Percentiles rank a stretch among this genome's conserved stretches.
Evolutionary conservation across 1,140 invertebrate genomes (phyloP).

Genomic region (Drosophila pruinosa): DNA sequence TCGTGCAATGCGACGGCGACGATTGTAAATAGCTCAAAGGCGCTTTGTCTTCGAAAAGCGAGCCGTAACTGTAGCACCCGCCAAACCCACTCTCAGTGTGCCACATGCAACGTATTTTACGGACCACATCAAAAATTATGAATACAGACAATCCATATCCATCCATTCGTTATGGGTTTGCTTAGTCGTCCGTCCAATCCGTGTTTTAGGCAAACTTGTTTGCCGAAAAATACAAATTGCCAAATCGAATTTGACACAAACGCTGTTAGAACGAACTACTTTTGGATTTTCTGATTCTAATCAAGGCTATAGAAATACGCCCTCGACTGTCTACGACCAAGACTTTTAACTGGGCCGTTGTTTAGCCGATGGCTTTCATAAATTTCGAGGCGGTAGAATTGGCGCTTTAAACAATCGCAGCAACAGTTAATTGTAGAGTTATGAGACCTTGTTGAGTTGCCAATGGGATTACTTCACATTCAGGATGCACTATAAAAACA

Average conservation of each 20-base stretch:
- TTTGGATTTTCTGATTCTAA: conserved; percentile 21
- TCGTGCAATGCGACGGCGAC: conserved; percentile 18
- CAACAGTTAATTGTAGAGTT: background rate
- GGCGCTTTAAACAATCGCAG: conserved; percentile 12
- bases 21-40: conserved; percentile 45
- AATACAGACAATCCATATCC: conserved; percentile 16
- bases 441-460: background rate
- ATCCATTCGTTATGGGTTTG: conserved; percentile 24
- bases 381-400: conserved; percentile 32
- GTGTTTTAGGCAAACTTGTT: background rate
- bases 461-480: background rate
- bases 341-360: conserved; percentile 23
- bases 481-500: background rate
- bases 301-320: conserved; percentile 27
- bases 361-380: background rate
- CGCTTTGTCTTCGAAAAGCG: conserved; percentile 30
- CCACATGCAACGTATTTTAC: conserved; percentile 19
- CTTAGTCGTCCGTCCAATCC: background rate
- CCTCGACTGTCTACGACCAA: conserved; percentile 23
- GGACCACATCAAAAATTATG: conserved; percentile 45
- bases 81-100: background rate
- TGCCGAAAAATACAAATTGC: conserved; percentile 32
- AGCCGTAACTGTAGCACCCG: background rate
- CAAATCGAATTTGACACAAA: conserved; percentile 26
- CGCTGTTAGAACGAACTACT: conserved; percentile 19